These are phyloP conservation scores for Acanthopagrus latus DNA, from an alignment of 2,797 vertebrate species.

Conservation along the genomic window DNA sequence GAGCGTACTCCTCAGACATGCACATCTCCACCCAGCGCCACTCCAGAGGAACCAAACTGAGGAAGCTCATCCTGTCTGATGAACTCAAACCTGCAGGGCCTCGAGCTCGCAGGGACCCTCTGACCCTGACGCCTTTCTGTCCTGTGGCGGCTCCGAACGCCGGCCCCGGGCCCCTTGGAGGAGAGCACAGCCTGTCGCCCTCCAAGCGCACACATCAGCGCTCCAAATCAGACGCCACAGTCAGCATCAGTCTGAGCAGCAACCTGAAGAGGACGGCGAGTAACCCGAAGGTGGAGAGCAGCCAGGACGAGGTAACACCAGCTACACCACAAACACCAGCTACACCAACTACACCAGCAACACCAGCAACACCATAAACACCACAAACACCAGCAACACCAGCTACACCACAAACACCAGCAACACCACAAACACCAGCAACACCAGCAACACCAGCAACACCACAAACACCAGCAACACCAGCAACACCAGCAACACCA, in stretches of 20 bases:
- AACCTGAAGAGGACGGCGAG: conserved; percentile 96
- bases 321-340: too few relatives aligned
- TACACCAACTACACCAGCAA: too few relatives aligned
- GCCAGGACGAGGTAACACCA: conserved; percentile 91
- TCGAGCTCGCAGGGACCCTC: conserved; percentile 84
- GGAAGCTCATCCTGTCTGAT: conserved; percentile 95
- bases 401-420: too few relatives aligned
- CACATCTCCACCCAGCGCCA: conserved; percentile 98
- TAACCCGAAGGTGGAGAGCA: conserved; percentile 95
- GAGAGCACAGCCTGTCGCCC: conserved; percentile 89
- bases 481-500: too few relatives aligned
- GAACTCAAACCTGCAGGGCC: conserved; percentile 92
- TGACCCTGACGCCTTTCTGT: conserved; percentile 83
- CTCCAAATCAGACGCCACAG: conserved; percentile 96
- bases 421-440: too few relatives aligned
- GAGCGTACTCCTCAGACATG: conserved; percentile 97
- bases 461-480: too few relatives aligned
- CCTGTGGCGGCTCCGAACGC: conserved; percentile 52
- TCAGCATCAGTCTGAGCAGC: conserved; percentile 93
- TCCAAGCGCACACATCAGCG: conserved; percentile 97
- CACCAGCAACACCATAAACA: too few relatives aligned
- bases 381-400: too few relatives aligned
- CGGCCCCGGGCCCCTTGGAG: conserved; percentile 60
- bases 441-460: too few relatives aligned
- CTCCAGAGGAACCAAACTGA: conserved; percentile 94